Base-by-base conservation (phyloP, 2,888 invertebrate species). In the Acheta domesticus region DNA sequence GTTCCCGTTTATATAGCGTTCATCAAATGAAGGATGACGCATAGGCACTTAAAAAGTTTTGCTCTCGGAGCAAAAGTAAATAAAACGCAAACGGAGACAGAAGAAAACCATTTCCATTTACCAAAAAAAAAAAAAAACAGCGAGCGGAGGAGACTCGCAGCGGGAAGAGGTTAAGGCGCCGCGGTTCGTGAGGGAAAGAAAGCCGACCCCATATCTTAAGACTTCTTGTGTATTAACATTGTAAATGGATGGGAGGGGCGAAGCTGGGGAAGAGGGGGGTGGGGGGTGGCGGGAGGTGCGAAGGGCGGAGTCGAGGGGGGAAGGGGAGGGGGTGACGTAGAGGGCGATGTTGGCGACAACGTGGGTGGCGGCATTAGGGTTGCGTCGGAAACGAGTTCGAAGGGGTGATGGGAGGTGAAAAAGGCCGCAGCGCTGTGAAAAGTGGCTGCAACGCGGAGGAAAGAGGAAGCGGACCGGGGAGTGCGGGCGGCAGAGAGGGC, bases 11-110 rank as follows among this genome's bases (percentile, higher is more conserved):
- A 62, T 62, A 62, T n/a, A 62, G 62, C 16, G 62, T 62, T 62
- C 16, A 62, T 62, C 62, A 62, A 62, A 62, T 62, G 62, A 62
- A 62, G 62, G 62, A 62, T 62, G 62, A 62, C 62, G 62, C 62
- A 62, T n/a, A n/a, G 16, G 62, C 62, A 62, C 62, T 62, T n/a
- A 62, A 62, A 62, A 62, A 62, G 62, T 62, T 62, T 62, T n/a
- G 62, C n/a, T 62, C 14, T 14, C 8, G 62, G 62, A 62, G 62
- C n/a, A n/a, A 62, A 62, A 62, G 62, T 62, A 62, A 62, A 62
- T 62, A 62, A 62, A 62, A 62, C 62, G n/a, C 62, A n/a, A 62
- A 62, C 62, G 16, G 62, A 62, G 62, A 62, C n/a, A n/a, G 62
- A 62, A 16, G 62, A 62, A n/a, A n/a, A 19, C 14, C n/a, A 62